phyloP scores from a whole-genome alignment of 2,888 invertebrate genomes.

The Ophion ventricosus region DNA sequence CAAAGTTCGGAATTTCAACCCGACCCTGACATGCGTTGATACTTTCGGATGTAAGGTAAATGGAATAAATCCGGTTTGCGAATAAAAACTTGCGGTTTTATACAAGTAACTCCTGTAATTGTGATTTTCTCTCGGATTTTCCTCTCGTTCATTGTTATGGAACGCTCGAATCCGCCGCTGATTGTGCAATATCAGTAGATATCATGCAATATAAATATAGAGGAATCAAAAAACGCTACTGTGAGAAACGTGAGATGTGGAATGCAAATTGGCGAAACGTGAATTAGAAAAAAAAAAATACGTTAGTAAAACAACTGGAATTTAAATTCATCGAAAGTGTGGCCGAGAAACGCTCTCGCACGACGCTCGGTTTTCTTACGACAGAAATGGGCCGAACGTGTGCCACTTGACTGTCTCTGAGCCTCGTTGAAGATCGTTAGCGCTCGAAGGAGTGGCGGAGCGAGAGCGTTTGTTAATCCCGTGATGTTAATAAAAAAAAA shows the following conservation, averaged over 20 bases:
- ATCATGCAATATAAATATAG: background rate
- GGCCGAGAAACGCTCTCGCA: constrained; percentile 34
- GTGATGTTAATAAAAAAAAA: constrained; percentile 30
- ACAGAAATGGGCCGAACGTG: constrained; percentile 58
- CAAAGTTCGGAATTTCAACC: too few species aligned
- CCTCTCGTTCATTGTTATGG: background rate
- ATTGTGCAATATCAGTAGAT: background rate
- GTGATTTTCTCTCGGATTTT: background rate
- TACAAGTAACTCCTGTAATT: too few species aligned
- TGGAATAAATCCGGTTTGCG: too few species aligned
- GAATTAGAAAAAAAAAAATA: constrained; percentile 57
- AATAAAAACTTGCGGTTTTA: too few species aligned
- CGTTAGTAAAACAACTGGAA: constrained; percentile 53
- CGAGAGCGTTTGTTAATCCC: constrained; percentile 48
- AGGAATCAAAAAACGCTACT: constrained; percentile 4
- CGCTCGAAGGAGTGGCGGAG: constrained; percentile 39
- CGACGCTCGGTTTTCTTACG: constrained; percentile 52
- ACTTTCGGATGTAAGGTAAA: too few species aligned
- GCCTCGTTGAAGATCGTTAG: constrained; percentile 54
- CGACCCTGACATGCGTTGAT: too few species aligned
- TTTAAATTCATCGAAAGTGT: constrained; percentile 64
- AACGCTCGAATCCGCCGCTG: background rate
- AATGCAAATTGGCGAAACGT: constrained; percentile 38
- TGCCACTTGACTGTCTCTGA: constrained; percentile 44
- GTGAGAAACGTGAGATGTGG: constrained; percentile 8